These are phyloP conservation scores for Protobothrops flavoviridis DNA, from an alignment of 2,113 vertebrate genomes.

Conservation along the genomic window DNA sequence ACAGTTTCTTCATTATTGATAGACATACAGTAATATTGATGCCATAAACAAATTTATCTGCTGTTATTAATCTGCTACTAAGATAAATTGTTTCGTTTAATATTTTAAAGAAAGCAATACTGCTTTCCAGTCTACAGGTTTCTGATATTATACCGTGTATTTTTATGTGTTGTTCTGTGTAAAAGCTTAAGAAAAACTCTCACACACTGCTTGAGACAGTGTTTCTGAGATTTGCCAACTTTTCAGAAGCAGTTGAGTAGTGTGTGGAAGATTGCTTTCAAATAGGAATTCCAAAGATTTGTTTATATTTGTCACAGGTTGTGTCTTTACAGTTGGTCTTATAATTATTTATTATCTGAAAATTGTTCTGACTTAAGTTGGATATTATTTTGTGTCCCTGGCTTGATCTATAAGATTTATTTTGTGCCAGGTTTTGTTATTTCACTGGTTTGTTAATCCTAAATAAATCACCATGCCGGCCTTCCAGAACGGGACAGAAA, in stretches of 20 bases:
- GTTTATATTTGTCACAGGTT: background rate
- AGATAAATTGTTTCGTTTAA: background rate
- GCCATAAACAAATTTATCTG: background rate
- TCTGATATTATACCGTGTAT: background rate
- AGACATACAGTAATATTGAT: background rate
- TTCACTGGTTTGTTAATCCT: background rate
- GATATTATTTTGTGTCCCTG: background rate
- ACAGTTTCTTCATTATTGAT: background rate
- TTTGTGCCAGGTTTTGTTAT: background rate
- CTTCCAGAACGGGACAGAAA: constrained; percentile 93
- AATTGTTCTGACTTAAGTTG: background rate
- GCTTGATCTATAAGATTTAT: background rate
- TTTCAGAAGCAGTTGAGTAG: background rate
- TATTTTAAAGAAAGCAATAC: background rate
- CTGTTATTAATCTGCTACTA: background rate
- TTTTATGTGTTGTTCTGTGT: background rate
- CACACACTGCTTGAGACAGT: background rate
- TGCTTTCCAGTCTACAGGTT: background rate
- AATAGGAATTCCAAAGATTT: background rate
- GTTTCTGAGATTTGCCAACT: background rate
- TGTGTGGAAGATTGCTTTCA: background rate
- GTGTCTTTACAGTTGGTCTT: background rate
- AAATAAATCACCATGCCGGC: constrained; percentile 80
- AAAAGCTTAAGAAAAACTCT: background rate
- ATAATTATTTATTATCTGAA: background rate